phyloP scores from a whole-genome alignment of 2,888 invertebrate species.

The Globia sparganii region DNA sequence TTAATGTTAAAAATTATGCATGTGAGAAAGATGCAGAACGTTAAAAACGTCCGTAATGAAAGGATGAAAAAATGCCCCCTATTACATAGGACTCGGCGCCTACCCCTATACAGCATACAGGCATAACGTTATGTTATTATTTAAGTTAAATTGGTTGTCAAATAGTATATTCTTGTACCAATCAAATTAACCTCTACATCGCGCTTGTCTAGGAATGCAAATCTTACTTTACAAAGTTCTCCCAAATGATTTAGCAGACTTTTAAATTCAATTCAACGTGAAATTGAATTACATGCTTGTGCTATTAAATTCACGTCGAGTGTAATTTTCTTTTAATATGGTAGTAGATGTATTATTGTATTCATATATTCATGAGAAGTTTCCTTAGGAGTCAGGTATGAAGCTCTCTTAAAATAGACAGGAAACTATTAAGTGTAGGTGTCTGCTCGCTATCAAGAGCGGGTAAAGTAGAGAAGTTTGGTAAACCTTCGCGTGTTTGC shows the following conservation, averaged over 20 bases:
- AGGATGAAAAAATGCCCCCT: no score
- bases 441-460: background rate
- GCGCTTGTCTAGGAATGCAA: slow-evolving; percentile 6
- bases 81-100: background rate
- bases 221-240: slow-evolving; percentile 17
- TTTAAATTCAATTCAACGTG: slow-evolving; percentile 30
- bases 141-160: background rate
- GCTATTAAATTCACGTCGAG: slow-evolving; percentile 41
- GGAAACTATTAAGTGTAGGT: slow-evolving; percentile 22
- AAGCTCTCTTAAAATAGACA: slow-evolving; percentile 19
- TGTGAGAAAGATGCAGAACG: no score
- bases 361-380: slow-evolving; percentile 56
- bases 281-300: slow-evolving; percentile 43
- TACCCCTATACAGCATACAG: background rate
- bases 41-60: no score
- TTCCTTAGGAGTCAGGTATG: slow-evolving; percentile 9
- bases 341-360: slow-evolving; percentile 40
- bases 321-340: slow-evolving; percentile 47
- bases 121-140: background rate
- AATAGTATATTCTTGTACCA: background rate
- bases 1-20: no score
- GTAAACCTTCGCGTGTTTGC: background rate
- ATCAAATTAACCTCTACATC: background rate
- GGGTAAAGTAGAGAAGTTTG: background rate
- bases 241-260: slow-evolving; percentile 19